Evolutionary conservation across 2,888 invertebrate genomes (phyloP), one percentile per base, ranked within the genome.

Genomic region (Drosophila colorata): DNA sequence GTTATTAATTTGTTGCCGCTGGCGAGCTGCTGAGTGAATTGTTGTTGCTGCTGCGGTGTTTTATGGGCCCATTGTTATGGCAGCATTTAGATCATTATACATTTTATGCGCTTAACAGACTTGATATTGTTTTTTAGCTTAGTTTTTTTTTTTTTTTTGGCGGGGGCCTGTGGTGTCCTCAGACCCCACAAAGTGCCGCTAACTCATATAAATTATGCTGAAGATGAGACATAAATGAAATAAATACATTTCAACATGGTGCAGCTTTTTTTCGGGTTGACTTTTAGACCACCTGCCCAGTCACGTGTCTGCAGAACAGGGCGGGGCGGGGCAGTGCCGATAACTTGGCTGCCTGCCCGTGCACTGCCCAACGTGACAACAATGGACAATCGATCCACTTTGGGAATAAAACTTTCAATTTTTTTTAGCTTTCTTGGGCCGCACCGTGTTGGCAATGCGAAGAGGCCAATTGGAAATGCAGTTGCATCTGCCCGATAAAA

Each of bases 31-130:
- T 46, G 31, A 51, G 72, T 65, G 78, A 74, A 51, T 58, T 74
- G 57, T 20, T 37, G 52, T 43, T 41, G 61, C 38, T 73, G 46
- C 37, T 57, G 31, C 11, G n/a, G 65, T 83, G 69, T 66, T 83
- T 87, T 81, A 76, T 84, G 72, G 63, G 60, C 83, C 82, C 78
- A 87, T 88, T 83, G 81, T 83, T 81, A 49, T 68, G 53, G 53
- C 41, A 67, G 74, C 74, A 66, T 57, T 81, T 69, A 80, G 80
- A 71, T 84, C 70, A 80, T 72, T 69, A 57, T 38, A 59, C 23
- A 41, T 47, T 47, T 74, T 63, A 69, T 63, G 52, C 44, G 7
- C 23, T 47, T 16, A 14, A 38, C 56, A 37, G 25, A 18, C 33
- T 49, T 25, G 33, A 28, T 43, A 20, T 37, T 31, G 43, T 28